phyloP scores from a whole-genome alignment of 2,888 invertebrate genomes.

The Eupithecia subumbrata region DNA sequence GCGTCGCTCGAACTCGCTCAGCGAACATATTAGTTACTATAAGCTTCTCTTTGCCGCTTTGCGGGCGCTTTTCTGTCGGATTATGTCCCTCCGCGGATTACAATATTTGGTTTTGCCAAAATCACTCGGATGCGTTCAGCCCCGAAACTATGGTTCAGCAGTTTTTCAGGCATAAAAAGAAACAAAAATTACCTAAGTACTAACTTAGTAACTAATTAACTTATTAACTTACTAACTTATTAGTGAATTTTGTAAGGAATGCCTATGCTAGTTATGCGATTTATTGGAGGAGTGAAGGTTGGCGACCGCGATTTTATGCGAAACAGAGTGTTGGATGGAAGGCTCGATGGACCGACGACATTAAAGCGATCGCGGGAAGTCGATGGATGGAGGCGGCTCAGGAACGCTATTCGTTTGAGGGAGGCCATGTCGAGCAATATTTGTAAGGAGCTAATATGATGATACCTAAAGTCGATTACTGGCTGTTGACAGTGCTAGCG shows the following conservation, averaged over 20 bases:
- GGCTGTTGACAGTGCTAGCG: neutral
- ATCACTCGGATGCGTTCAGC: neutral
- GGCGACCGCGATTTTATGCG: neutral
- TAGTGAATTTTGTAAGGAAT: too few species aligned
- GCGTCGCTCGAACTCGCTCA: too few species aligned
- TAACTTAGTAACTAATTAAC: too few species aligned
- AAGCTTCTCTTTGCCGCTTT: neutral
- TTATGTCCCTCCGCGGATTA: neutral
- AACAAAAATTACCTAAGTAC: too few species aligned
- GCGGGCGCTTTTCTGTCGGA: neutral
- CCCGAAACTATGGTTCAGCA: neutral
- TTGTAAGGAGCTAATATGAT: neutral
- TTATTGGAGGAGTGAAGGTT: neutral
- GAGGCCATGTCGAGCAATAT: neutral
- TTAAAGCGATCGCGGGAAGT: neutral
- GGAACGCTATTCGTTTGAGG: neutral
- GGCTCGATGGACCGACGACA: neutral
- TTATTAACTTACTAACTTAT: too few species aligned
- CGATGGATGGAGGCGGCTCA: neutral
- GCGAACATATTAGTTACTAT: too few species aligned
- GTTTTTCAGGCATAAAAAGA: neutral
- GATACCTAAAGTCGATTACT: neutral
- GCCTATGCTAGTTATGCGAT: neutral
- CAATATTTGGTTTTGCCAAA: neutral
- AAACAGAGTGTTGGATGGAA: neutral